Evolutionary conservation across 1,140 invertebrate species (phyloP).

Genomic region (Melanaphis sacchari): DNA sequence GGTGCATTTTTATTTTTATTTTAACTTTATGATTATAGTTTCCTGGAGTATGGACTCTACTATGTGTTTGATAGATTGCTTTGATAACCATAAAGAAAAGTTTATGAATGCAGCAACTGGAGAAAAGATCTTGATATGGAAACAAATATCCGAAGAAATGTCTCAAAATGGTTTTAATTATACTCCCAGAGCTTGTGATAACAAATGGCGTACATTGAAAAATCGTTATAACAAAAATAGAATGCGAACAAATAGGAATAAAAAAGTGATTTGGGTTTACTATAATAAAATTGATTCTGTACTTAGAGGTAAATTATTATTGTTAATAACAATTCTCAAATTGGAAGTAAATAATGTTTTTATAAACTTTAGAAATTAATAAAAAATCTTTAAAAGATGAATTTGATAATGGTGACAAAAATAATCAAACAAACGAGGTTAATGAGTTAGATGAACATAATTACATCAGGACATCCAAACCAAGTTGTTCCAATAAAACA

Average conservation of each 20-base stretch:
- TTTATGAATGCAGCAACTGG: slow-evolving; percentile 51
- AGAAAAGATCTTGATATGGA: slow-evolving; percentile 45
- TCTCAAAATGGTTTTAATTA: slow-evolving; percentile 31
- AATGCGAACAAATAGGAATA: slow-evolving; percentile 15
- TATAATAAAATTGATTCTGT: slow-evolving; percentile 41
- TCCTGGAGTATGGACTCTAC: slow-evolving; percentile 43
- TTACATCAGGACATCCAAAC: not conserved
- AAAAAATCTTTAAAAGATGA: not conserved
- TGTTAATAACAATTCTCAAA: not conserved
- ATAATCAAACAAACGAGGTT: not conserved
- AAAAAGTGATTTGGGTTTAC: slow-evolving; percentile 48
- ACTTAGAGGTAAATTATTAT: slow-evolving; percentile 33
- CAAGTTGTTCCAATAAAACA: not conserved
- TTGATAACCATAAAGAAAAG: slow-evolving; percentile 32
- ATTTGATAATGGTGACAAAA: not conserved
- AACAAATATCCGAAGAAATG: slow-evolving; percentile 32
- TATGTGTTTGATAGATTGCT: slow-evolving; percentile 45
- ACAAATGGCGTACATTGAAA: slow-evolving; percentile 50
- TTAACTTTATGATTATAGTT: not conserved
- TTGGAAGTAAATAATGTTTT: not conserved
- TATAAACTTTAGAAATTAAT: not conserved
- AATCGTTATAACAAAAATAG: slow-evolving; percentile 48
- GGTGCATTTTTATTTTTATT: not conserved
- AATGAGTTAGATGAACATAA: slow-evolving; percentile 18
- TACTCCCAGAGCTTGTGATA: slow-evolving; percentile 43